These are phyloP conservation scores for Gnatocerus cornutus DNA, from an alignment of 2,888 invertebrate species.

Conservation along the genomic window DNA sequence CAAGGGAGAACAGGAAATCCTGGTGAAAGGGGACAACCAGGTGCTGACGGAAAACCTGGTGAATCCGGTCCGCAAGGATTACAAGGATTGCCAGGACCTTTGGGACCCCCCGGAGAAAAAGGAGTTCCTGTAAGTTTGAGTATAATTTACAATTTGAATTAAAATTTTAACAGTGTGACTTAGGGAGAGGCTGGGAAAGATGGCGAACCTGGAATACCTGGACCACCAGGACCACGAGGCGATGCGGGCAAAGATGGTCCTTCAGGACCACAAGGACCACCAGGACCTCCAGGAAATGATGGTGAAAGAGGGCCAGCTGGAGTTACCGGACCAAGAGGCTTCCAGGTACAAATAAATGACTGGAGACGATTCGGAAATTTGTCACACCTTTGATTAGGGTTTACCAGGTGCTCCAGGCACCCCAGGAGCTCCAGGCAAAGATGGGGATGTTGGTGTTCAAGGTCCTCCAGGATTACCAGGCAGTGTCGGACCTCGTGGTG, in stretches of 20 bases:
- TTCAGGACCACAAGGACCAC: conserved; percentile 83
- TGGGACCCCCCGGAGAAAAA: conserved; percentile 86
- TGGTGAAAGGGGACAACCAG: conserved; percentile 84
- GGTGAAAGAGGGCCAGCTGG: conserved; percentile 87
- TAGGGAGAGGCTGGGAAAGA: conserved; percentile 88
- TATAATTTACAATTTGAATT: too few relatives aligned
- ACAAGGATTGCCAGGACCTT: conserved; percentile 85
- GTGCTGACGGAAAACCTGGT: conserved; percentile 90
- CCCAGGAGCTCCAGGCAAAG: conserved; percentile 85
- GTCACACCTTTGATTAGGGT: too few relatives aligned
- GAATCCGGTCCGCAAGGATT: conserved; percentile 87
- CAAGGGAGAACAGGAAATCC: conserved; percentile 81
- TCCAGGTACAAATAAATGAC: conserved; percentile 77
- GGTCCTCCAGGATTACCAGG: conserved; percentile 77
- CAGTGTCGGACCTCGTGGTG: conserved; percentile 74
- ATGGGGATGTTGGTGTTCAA: conserved; percentile 83
- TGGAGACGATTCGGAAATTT: too few relatives aligned
- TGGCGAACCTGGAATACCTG: conserved; percentile 85
- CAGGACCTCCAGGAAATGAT: conserved; percentile 81
- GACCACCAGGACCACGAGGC: conserved; percentile 86
- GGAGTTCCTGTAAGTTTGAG: conserved; percentile 78
- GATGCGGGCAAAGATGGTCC: conserved; percentile 86
- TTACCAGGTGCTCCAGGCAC: conserved; percentile 84
- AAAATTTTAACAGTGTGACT: background rate
- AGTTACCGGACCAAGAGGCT: conserved; percentile 84